These are phyloP conservation scores for Tretioscincus oriximinensis DNA, from an alignment of 2,113 vertebrate species.

Conservation along the genomic window DNA sequence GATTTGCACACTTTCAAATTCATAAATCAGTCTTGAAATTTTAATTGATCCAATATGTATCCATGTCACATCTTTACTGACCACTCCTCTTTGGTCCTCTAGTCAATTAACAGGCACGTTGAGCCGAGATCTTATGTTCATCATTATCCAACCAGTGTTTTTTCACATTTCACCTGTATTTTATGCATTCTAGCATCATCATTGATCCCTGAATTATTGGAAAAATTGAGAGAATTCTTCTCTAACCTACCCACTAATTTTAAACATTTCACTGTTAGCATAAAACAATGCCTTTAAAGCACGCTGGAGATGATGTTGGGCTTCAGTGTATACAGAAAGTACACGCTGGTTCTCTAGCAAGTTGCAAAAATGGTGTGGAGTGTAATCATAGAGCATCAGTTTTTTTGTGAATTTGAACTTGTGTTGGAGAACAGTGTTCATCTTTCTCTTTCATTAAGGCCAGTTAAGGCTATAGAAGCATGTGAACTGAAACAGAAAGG, in stretches of 20 bases:
- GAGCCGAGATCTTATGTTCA: no score
- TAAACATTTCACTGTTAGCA: background rate
- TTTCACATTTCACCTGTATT: background rate
- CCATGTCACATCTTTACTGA: no score
- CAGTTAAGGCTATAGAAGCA: background rate
- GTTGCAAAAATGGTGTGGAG: no score
- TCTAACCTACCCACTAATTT: background rate
- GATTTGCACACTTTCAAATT: no score
- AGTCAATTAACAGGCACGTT: no score
- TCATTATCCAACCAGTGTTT: background rate
- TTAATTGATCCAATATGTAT: no score
- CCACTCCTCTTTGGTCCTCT: no score
- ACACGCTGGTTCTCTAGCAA: background rate
- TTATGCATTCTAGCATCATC: background rate
- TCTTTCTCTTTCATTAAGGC: background rate
- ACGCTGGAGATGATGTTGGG: background rate
- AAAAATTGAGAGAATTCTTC: background rate
- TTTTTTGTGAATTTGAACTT: background rate
- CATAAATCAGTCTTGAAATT: no score
- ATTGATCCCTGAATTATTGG: background rate
- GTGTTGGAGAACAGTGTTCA: background rate
- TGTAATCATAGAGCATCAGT: no score
- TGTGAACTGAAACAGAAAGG: background rate
- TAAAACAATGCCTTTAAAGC: background rate
- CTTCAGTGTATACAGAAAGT: background rate